Conservation (phyloP, 1,140 invertebrate species). For the Caenorhabditis tropicalis region DNA sequence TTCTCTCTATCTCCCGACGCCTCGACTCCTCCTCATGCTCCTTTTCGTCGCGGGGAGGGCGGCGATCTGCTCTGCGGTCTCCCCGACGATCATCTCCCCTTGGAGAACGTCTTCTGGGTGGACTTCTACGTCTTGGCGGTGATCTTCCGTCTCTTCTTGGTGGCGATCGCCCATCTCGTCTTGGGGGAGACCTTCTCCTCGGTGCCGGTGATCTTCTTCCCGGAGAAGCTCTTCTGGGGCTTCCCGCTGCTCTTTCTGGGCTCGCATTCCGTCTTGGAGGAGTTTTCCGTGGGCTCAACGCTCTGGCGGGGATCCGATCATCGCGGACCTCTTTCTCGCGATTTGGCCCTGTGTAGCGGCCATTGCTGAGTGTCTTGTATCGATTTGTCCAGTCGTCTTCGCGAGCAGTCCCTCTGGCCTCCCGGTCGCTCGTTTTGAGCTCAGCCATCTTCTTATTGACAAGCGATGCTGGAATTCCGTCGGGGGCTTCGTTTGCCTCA, state of each 20-base stretch:
- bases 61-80: not conserved
- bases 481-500: slow-evolving; percentile 91
- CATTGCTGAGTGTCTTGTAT: slow-evolving; percentile 65
- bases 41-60: not conserved
- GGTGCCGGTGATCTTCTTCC: not conserved
- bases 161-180: not conserved
- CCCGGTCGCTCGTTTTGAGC: slow-evolving; percentile 50
- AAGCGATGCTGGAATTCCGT: slow-evolving; percentile 89
- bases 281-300: slow-evolving; percentile 24
- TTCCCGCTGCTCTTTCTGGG: not conserved
- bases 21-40: slow-evolving; percentile 11
- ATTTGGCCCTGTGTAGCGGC: slow-evolving; percentile 61
- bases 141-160: not conserved
- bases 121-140: not conserved
- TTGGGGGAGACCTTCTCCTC: not conserved
- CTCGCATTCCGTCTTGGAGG: slow-evolving; percentile 4
- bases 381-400: slow-evolving; percentile 66
- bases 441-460: slow-evolving; percentile 95
- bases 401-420: not conserved
- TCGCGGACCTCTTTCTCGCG: slow-evolving; percentile 45
- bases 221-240: not conserved
- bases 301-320: slow-evolving; percentile 9
- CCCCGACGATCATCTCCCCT: not conserved
- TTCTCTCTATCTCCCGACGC: slow-evolving; percentile 35
- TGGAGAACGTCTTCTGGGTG: slow-evolving; percentile 23